Evolutionary conservation across 2,888 invertebrate genomes (phyloP).

Genomic region (Scaptomyza caliginosa): DNA sequence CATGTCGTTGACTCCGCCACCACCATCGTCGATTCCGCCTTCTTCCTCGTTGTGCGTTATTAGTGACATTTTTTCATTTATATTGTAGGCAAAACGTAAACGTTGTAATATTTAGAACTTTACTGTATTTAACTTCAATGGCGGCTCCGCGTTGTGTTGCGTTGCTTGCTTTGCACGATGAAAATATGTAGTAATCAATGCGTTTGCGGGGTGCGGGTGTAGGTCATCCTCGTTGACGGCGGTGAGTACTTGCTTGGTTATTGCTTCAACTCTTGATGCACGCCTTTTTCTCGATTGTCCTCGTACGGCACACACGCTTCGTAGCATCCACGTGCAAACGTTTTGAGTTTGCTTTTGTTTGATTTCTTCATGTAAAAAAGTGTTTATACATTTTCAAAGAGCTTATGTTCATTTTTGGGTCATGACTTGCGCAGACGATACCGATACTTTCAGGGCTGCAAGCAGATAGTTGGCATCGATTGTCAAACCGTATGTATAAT

Average conservation of each 20-base stretch:
- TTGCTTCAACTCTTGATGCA: conserved; percentile 13
- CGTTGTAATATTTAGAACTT: conserved; percentile 12
- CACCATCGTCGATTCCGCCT: neutral
- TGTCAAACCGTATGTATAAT: neutral
- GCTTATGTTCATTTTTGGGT: conserved; percentile 50
- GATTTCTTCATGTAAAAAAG: conserved; percentile 61
- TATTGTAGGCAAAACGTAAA: conserved; percentile 3
- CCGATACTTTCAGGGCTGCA: conserved; percentile 41
- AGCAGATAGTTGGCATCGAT: conserved; percentile 1
- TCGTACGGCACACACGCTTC: conserved; percentile 41
- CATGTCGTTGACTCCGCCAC: conserved; percentile 6
- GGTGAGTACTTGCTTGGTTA: conserved; percentile 23
- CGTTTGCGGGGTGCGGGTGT: conserved; percentile 45
- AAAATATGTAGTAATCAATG: conserved; percentile 63
- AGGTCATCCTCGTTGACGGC: conserved; percentile 45
- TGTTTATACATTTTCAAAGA: conserved; percentile 62
- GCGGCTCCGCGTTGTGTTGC: conserved; percentile 32
- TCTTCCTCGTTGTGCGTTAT: conserved; percentile 10
- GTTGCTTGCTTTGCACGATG: conserved; percentile 36
- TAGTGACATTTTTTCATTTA: conserved; percentile 36
- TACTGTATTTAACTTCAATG: conserved; percentile 35
- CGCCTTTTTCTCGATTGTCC: conserved; percentile 14
- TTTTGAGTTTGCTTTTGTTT: conserved; percentile 55
- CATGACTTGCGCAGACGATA: conserved; percentile 54
- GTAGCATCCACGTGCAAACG: conserved; percentile 61